Conservation (phyloP, 2,113 vertebrate species). For the Todiramphus chloris region DNA sequence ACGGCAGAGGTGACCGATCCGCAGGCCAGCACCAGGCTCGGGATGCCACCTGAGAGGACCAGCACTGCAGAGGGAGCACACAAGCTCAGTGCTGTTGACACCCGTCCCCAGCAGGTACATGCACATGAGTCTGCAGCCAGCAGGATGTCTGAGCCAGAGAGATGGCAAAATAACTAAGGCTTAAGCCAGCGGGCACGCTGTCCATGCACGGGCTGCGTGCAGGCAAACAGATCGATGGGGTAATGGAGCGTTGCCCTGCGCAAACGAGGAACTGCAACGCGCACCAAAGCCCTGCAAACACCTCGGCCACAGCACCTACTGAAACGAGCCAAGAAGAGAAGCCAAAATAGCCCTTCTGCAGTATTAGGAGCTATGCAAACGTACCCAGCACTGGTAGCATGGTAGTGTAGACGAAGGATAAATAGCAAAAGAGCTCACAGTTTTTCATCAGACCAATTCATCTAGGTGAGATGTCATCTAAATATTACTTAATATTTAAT, state of each 20-base stretch:
- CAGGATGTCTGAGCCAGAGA: fast-evolving
- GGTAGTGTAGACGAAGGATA: neutral
- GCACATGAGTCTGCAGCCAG: fast-evolving
- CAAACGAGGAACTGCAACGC: neutral
- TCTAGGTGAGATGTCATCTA: neutral
- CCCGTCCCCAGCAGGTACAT: neutral
- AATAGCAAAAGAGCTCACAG: neutral
- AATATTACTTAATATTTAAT: neutral
- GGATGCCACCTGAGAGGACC: fast-evolving
- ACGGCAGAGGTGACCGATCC: fast-evolving
- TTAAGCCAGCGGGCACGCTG: neutral
- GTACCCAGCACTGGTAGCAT: neutral
- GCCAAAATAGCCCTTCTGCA: neutral
- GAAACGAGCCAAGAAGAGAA: neutral
- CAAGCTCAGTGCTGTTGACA: neutral
- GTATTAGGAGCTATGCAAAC: neutral
- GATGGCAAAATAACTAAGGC: neutral
- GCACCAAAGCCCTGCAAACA: fast-evolving
- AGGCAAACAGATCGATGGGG: neutral
- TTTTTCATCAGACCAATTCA: neutral
- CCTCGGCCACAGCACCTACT: neutral
- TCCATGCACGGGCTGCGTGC: neutral
- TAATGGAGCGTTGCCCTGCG: fast-evolving
- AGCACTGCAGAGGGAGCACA: neutral
- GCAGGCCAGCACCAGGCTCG: fast-evolving